Base-by-base conservation (phyloP, 2,888 invertebrate species). In the Troglohyphantes excavatus region DNA sequence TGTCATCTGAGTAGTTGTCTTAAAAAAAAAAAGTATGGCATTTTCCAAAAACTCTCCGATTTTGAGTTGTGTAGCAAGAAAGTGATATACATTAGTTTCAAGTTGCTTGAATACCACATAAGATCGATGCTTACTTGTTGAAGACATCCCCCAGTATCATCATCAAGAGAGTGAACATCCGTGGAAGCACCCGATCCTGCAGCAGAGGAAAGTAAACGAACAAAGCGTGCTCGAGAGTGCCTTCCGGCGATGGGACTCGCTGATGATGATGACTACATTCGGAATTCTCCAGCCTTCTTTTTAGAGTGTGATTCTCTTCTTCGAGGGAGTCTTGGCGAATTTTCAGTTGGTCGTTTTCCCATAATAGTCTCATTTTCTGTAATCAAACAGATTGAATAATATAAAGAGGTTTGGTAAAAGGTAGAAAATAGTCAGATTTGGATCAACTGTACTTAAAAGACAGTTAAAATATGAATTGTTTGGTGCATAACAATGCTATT, bases 181-280 rank as follows among this genome's bases (percentile, higher is more conserved):
- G 67, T 6, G 70, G 63, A 68, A 86, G 46, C n/a, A 72, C 86
- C 86, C 86, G 70, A 61, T 86, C 70, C 86, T 86, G 70, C 86
- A 17, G 78, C 86, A 19, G 86, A 70, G 86, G 61, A 86, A 79
- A 46, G 86, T 61, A 79, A 86, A 86, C 86, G 79, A 86, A 72
- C 79, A 43, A 86, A 11, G 86, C 86, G 43, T 86, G 79, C 39
- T 79, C 70, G 86, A 86, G 21, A 43, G 72, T 63, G 17, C 26
- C 78, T 46, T 68, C 86, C n/a, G 21, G 23, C 21, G 26, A 11
- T 23, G 43, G 26, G 19, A 70, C 61, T 43, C 13, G 39, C 26
- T 27, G 3, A 11, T 23, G 9, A 23, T 68, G 67, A 26, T 0
- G 11, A 39, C 23, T 33, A 13, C 9, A 23, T 11, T 21, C 46